Evolutionary conservation across 2,113 vertebrate species (phyloP).

Genomic region (Grus americana): DNA sequence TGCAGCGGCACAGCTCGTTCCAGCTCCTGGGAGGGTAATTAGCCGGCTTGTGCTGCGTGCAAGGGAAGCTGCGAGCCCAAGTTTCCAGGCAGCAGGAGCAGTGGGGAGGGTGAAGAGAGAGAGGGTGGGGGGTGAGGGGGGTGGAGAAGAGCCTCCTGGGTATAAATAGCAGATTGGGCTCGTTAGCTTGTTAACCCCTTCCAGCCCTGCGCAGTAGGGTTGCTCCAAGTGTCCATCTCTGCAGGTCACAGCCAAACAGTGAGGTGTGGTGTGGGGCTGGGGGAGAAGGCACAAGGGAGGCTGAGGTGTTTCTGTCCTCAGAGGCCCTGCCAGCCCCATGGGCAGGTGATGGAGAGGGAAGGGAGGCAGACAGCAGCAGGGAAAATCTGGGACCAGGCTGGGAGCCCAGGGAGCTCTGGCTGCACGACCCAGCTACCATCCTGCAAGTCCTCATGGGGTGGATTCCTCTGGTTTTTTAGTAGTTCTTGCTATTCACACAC

Average conservation of each 20-base stretch:
- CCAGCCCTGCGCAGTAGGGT: not conserved
- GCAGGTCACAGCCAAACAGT: not conserved
- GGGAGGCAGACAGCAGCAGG: accelerated
- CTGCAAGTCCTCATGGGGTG: not conserved
- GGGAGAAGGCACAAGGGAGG: not conserved
- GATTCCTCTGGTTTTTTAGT: not conserved
- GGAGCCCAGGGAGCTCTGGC: not conserved
- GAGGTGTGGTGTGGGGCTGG: accelerated
- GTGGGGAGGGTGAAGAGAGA: not conserved
- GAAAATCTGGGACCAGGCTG: not conserved
- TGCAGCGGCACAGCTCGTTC: not conserved
- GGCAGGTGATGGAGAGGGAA: not conserved
- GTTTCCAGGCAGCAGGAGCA: conserved; percentile 35
- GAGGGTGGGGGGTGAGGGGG: not conserved
- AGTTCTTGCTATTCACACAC: not conserved
- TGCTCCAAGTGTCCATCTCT: not conserved
- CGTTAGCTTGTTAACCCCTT: conserved; percentile 35
- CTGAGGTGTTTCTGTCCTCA: not conserved
- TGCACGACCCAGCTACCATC: not conserved
- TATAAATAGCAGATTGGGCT: conserved; percentile 59
- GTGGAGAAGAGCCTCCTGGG: conserved; percentile 34
- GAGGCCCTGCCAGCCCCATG: accelerated
- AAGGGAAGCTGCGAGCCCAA: not conserved
- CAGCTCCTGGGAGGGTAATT: conserved; percentile 14
- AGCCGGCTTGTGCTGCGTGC: not conserved